phyloP scores from a whole-genome alignment of 1,140 invertebrate genomes.

The Hesperophylax magnus region DNA sequence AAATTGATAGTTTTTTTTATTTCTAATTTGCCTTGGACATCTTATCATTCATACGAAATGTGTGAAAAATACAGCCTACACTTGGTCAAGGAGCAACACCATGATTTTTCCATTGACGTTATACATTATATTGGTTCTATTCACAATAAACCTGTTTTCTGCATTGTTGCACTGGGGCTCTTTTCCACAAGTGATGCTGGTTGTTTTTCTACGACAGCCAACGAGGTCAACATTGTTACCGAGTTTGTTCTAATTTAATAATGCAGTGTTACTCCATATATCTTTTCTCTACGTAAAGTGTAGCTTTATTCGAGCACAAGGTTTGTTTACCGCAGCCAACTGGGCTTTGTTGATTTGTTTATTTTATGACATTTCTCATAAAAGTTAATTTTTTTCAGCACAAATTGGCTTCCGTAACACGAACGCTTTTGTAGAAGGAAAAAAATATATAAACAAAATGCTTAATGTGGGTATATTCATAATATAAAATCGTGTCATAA shows the following conservation, averaged over 20 bases:
- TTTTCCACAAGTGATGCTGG: neutral
- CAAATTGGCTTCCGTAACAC: neutral
- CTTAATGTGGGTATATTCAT: no score
- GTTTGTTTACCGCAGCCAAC: neutral
- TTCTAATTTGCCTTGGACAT: no score
- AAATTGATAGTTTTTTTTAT: no score
- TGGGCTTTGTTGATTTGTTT: neutral
- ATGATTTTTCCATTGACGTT: no score
- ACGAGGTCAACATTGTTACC: constrained; percentile 15
- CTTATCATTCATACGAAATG: no score
- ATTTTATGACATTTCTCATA: neutral
- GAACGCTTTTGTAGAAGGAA: neutral
- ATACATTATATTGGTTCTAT: neutral
- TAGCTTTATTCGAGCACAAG: neutral
- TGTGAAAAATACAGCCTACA: no score
- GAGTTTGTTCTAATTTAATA: constrained; percentile 8
- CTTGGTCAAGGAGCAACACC: no score
- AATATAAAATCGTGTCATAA: no score
- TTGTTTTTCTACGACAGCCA: neutral
- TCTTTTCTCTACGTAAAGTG: neutral
- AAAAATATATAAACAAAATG: neutral
- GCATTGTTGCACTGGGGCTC: neutral
- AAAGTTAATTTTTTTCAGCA: neutral
- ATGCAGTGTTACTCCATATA: neutral
- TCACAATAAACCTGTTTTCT: neutral